These are phyloP conservation scores for Crax fasciolata DNA, from an alignment of 2,797 vertebrate species.

Conservation along the genomic window DNA sequence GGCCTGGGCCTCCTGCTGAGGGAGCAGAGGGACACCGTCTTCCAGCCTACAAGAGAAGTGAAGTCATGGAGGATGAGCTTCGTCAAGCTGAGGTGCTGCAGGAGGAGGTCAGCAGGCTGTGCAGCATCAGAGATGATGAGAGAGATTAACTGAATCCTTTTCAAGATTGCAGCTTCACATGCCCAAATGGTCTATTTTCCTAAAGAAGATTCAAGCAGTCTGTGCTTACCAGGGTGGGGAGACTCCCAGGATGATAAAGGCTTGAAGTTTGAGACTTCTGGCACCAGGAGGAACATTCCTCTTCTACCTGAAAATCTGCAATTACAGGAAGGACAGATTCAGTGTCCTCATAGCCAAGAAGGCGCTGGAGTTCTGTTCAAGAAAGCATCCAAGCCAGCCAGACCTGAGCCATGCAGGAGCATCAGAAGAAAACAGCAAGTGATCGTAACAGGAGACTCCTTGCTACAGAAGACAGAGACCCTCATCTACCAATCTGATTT, in stretches of 20 bases:
- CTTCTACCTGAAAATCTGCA: background rate
- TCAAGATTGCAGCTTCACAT: background rate
- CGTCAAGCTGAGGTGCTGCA: background rate
- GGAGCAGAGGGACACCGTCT: background rate
- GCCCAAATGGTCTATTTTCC: background rate
- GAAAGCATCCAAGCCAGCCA: background rate
- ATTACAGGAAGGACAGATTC: background rate
- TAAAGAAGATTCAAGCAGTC: background rate
- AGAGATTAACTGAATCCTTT: background rate
- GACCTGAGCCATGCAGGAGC: background rate
- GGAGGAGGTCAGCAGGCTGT: background rate
- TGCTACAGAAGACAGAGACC: background rate
- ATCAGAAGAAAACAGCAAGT: background rate
- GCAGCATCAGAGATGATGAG: background rate
- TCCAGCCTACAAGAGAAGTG: background rate
- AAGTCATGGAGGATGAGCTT: background rate
- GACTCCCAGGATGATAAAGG: background rate
- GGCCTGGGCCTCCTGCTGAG: background rate
- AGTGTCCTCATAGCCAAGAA: background rate
- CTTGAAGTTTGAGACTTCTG: background rate
- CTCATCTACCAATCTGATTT: background rate
- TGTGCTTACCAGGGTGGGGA: background rate
- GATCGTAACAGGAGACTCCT: background rate
- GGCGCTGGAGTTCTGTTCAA: background rate
- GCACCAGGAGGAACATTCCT: background rate